Evolutionary conservation across 2,113 vertebrate genomes (phyloP).

Genomic region (Rhinoptilus africanus): DNA sequence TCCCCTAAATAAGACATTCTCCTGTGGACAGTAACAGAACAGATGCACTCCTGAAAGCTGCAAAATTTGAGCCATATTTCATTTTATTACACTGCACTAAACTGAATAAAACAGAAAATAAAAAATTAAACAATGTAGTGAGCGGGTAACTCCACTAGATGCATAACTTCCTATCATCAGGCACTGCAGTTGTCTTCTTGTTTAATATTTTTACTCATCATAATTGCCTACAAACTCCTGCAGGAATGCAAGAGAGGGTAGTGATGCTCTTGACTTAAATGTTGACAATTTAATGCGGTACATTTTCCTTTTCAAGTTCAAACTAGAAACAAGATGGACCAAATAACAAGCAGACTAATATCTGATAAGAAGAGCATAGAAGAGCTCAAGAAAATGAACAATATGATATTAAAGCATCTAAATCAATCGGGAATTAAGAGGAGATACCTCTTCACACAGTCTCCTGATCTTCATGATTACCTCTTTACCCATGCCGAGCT

Average conservation of each 20-base stretch:
- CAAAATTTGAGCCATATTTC: neutral
- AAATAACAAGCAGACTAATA: slow-evolving; percentile 67
- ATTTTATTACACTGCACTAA: neutral
- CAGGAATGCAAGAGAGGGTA: neutral
- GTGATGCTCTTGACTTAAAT: neutral
- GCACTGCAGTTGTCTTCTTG: neutral
- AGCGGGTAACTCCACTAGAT: neutral
- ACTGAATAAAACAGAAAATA: neutral
- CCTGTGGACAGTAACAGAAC: neutral
- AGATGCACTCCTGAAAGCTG: neutral
- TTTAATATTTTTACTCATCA: neutral
- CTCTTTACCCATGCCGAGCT: neutral
- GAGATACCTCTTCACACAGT: neutral
- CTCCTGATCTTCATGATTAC: neutral
- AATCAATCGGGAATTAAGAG: slow-evolving; percentile 50
- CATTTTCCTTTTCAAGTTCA: slow-evolving; percentile 71
- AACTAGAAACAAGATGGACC: slow-evolving; percentile 71
- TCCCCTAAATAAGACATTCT: neutral
- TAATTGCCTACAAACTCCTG: neutral
- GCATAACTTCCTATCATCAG: neutral
- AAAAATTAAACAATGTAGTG: neutral
- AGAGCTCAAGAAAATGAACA: slow-evolving; percentile 75
- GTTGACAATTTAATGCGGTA: neutral
- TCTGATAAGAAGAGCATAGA: slow-evolving; percentile 71
- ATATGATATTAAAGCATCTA: slow-evolving; percentile 67